Conservation (phyloP, 2,797 vertebrate species). For the Trematomus bernacchii region DNA sequence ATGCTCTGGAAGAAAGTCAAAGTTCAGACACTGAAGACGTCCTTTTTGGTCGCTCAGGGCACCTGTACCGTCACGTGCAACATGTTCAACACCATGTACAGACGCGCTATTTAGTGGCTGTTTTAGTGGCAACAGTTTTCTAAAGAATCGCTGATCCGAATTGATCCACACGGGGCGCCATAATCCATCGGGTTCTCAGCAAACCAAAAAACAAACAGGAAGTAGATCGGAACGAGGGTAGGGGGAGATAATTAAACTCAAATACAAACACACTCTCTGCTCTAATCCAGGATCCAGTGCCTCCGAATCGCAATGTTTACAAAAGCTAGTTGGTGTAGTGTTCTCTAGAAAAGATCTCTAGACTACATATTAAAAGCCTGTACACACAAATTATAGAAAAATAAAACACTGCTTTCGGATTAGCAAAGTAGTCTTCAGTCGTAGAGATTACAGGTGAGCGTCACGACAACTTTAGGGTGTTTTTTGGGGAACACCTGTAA, state of each 20-base stretch:
- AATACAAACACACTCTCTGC: slow-evolving; percentile 3
- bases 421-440: slow-evolving; percentile 37
- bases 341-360: slow-evolving; percentile 68
- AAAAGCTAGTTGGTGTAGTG: slow-evolving; percentile 61
- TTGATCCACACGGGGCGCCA: too few species aligned
- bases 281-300: slow-evolving; percentile 73
- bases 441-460: slow-evolving; percentile 41
- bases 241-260: too few species aligned
- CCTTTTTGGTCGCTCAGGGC: too few species aligned
- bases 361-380: slow-evolving; percentile 71
- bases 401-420: slow-evolving; percentile 71
- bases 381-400: slow-evolving; percentile 81
- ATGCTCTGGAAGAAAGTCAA: too few species aligned
- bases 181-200: too few species aligned
- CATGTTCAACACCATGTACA: too few species aligned
- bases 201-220: slow-evolving; percentile 49
- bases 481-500: slow-evolving; percentile 37
- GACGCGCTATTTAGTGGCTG: too few species aligned
- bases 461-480: slow-evolving; percentile 33
- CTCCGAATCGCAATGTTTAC: slow-evolving; percentile 49
- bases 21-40: too few species aligned
- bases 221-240: slow-evolving; percentile 25
- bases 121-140: too few species aligned
- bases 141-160: too few species aligned
- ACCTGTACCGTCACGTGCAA: too few species aligned